Conservation (phyloP, 1,140 invertebrate genomes). For the Drosophila elegans region DNA sequence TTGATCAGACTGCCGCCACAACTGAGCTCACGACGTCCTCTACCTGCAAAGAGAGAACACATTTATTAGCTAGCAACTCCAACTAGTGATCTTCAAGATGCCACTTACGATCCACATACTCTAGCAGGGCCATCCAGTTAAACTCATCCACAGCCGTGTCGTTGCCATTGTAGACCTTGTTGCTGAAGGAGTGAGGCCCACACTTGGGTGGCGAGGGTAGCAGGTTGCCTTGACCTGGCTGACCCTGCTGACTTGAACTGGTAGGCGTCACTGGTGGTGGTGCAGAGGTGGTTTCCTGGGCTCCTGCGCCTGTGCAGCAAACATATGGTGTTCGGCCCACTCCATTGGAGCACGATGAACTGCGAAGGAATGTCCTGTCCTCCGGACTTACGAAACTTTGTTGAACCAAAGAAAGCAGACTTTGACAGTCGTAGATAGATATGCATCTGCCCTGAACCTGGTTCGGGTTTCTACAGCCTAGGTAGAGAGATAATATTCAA, state of each 20-base stretch:
- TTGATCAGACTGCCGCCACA: constrained; percentile 88
- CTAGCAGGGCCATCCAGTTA: constrained; percentile 88
- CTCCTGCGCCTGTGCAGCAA: constrained; percentile 56
- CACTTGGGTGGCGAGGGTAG: constrained; percentile 66
- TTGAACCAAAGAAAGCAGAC: constrained; percentile 50
- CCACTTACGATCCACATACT: constrained; percentile 84
- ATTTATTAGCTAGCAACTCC: neutral
- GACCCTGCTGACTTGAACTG: constrained; percentile 9
- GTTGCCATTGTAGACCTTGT: constrained; percentile 79
- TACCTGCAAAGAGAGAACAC: constrained; percentile 27
- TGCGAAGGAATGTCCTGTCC: constrained; percentile 54
- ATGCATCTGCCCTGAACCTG: constrained; percentile 57
- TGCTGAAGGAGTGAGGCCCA: constrained; percentile 54
- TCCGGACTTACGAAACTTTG: constrained; percentile 6
- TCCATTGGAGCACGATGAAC: constrained; percentile 67
- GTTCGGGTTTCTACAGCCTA: constrained; percentile 73
- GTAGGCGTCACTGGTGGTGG: constrained; percentile 14
- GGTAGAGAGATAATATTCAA: neutral
- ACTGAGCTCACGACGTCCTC: constrained; percentile 82
- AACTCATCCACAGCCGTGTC: constrained; percentile 86
- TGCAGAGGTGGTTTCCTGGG: constrained; percentile 7
- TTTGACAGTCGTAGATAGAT: constrained; percentile 75
- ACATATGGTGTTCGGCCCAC: constrained; percentile 60
- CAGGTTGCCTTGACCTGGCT: constrained; percentile 25
- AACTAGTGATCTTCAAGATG: neutral